Base-by-base conservation (phyloP, 2,113 vertebrate genomes). In the Cyanoliseus patagonus region DNA sequence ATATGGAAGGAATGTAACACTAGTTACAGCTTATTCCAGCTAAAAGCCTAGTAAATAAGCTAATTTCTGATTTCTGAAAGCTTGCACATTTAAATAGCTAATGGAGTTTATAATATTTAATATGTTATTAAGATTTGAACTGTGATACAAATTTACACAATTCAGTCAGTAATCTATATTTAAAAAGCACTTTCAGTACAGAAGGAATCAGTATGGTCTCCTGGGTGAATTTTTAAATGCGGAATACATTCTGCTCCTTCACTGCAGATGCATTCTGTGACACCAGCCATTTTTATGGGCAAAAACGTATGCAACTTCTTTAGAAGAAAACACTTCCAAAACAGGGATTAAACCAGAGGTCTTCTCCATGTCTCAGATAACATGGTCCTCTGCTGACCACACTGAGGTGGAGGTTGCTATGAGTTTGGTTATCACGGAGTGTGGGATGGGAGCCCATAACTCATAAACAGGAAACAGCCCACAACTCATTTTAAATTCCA, bases 401-500 rank as follows among this genome's bases (percentile, higher is more conserved):
- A 1, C 63, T 83, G 76, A 63, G 63, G 33, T 0, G 0, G 41
- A 92, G 28, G 18, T 76, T 74, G 83, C 64, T 83, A 13, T 1
- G 14, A 62, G 6, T 46, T 44, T 74, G 79, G 49, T 73, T 82
- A 33, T 83, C 70, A 53, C 31, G 1, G 1, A 74, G 61, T 35
- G 46, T 70, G 51, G 88, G 53, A 72, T 49, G 74, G 39, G 46
- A 96, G 24, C 35, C 30, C 62, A 24, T 35, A 61, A 49, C 16
- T 86, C 59, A 67, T 87, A 87, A 95, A 95, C 67, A 93, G 88
- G 82, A 93, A 94, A 90, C 49, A 68, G 74, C 57, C 64, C 82
- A 88, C 90, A 93, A 57, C 63, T 83, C 31, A 49, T 83, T 94
- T 83, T 81, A 61, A 86, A 83, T 77, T 57, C 86, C 61, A 83